Evolutionary conservation across 2,113 vertebrate species (phyloP).

Genomic region (Glaucomys volans): DNA sequence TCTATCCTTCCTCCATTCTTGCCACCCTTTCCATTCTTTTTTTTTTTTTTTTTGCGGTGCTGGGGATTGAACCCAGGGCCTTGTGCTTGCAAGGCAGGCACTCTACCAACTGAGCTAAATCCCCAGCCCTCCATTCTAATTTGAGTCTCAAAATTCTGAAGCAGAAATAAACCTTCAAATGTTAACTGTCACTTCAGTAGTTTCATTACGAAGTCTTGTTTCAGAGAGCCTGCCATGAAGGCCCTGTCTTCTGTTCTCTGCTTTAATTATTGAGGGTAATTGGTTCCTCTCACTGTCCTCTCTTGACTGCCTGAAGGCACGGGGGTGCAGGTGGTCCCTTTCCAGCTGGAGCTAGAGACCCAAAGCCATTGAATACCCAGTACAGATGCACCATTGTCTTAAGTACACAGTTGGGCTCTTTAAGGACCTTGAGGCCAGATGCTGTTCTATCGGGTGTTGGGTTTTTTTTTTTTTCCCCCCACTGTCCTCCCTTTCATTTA

Average conservation of each 20-base stretch:
- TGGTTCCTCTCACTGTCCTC: too few relatives aligned
- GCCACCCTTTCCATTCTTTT: too few relatives aligned
- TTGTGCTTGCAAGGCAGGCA: too few relatives aligned
- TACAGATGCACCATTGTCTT: background rate
- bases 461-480: too few relatives aligned
- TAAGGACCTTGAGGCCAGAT: background rate
- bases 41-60: too few relatives aligned
- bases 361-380: fast-evolving
- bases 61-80: too few relatives aligned
- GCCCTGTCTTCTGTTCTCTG: background rate
- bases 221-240: background rate
- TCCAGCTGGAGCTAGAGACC: background rate
- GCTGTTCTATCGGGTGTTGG: background rate
- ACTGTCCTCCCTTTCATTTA: background rate
- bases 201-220: background rate
- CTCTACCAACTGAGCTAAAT: too few relatives aligned
- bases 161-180: background rate
- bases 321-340: background rate
- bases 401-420: background rate
- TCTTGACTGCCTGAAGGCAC: background rate
- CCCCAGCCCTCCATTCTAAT: too few relatives aligned
- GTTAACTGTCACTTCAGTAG: background rate
- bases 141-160: background rate
- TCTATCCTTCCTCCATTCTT: too few relatives aligned
- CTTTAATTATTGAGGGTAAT: background rate